These are phyloP conservation scores for Lasioglossum baleicum DNA, from an alignment of 1,140 invertebrate species.

Conservation along the genomic window DNA sequence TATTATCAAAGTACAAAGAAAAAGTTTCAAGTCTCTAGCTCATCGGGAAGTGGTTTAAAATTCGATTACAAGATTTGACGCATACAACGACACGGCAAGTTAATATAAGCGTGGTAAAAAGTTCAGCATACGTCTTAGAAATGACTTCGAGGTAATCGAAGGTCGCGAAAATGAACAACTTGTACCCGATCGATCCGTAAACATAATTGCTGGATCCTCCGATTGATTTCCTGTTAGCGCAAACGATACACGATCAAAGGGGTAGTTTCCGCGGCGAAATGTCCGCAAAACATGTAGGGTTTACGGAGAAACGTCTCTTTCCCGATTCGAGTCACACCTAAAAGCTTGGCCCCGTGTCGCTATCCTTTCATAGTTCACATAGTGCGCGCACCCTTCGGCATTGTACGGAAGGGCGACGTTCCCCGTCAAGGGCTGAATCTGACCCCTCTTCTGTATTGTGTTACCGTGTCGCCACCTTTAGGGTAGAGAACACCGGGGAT, in stretches of 20 bases:
- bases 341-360: constrained; percentile 40
- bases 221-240: too few species aligned
- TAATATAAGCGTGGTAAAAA: too few species aligned
- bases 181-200: too few species aligned
- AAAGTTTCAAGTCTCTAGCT: too few species aligned
- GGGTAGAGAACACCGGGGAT: constrained; percentile 62
- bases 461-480: constrained; percentile 70
- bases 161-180: too few species aligned
- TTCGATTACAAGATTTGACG: too few species aligned
- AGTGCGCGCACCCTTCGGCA: constrained; percentile 37
- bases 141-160: too few species aligned
- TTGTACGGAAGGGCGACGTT: constrained; percentile 58
- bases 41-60: too few species aligned
- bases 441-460: constrained; percentile 71
- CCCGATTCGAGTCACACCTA: constrained; percentile 49
- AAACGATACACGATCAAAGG: background rate
- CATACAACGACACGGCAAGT: too few species aligned
- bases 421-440: constrained; percentile 65
- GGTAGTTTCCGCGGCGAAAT: background rate
- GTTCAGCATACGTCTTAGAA: too few species aligned
- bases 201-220: too few species aligned
- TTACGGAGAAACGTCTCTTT: constrained; percentile 37
- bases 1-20: too few species aligned
- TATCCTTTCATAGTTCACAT: constrained; percentile 31
- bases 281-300: background rate